These are phyloP conservation scores for Triplophysa bombifrons DNA, from an alignment of 2,797 vertebrate species.

Conservation along the genomic window DNA sequence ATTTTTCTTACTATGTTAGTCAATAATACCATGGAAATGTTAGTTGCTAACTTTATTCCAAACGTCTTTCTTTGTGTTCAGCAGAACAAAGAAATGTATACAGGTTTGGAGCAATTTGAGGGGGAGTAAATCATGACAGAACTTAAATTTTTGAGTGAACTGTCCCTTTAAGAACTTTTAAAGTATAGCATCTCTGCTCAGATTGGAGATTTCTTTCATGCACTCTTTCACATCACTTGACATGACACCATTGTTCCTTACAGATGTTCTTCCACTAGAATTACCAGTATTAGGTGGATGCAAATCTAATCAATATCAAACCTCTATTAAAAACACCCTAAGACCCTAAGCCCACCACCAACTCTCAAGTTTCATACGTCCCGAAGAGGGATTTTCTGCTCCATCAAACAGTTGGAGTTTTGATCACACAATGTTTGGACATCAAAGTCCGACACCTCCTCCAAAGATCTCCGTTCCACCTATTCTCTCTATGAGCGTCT, in stretches of 20 bases:
- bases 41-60: no score
- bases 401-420: constrained; percentile 57
- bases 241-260: constrained; percentile 66
- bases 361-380: constrained; percentile 70
- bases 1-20: no score
- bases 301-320: constrained; percentile 81
- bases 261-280: constrained; percentile 71
- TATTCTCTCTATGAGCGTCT: constrained; percentile 51
- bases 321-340: constrained; percentile 61
- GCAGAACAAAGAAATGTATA: no score
- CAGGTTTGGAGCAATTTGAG: background rate
- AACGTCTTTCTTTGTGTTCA: no score
- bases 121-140: background rate
- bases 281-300: constrained; percentile 67
- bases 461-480: constrained; percentile 63
- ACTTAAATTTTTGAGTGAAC: background rate
- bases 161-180: background rate
- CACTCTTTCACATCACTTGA: constrained; percentile 47
- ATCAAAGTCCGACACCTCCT: constrained; percentile 77
- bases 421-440: constrained; percentile 70
- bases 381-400: constrained; percentile 52
- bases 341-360: constrained; percentile 64
- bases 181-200: constrained; percentile 23
- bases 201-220: constrained; percentile 11
- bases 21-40: no score